Evolutionary conservation across 2,888 invertebrate genomes (phyloP).

Genomic region (Alentia gelatinosa): DNA sequence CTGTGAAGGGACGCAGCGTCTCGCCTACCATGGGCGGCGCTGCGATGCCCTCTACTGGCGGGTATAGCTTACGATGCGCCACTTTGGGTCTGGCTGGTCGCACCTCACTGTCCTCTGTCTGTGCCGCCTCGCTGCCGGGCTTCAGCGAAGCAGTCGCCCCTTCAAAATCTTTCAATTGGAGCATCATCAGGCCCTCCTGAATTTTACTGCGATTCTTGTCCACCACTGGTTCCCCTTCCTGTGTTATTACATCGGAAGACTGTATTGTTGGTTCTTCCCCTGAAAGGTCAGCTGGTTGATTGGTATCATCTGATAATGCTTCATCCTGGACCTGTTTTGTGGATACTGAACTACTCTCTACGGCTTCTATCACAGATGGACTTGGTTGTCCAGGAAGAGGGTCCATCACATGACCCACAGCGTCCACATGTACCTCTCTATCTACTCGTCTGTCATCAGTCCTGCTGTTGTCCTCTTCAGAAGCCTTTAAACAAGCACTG

Average conservation of each 20-base stretch:
- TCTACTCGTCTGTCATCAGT: neutral
- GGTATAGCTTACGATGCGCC: slow-evolving; percentile 48
- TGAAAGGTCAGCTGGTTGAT: too few relatives aligned
- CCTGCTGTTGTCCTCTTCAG: neutral
- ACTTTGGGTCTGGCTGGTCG: neutral
- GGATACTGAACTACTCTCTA: neutral
- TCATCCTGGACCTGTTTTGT: neutral
- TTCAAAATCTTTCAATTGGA: neutral
- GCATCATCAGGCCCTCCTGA: neutral
- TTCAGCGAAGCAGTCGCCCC: neutral
- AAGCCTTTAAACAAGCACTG: neutral
- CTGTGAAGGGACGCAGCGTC: slow-evolving; percentile 83
- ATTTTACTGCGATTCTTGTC: neutral
- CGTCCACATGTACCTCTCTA: neutral
- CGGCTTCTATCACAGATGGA: slow-evolving; percentile 1
- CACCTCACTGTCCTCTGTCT: neutral
- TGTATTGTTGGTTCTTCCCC: too few relatives aligned
- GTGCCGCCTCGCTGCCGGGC: neutral
- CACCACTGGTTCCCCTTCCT: neutral
- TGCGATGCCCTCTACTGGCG: slow-evolving; percentile 18
- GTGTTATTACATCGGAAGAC: neutral
- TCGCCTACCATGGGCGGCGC: slow-evolving; percentile 29
- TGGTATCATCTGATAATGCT: too few relatives aligned
- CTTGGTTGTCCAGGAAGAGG: neutral
- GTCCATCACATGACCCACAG: neutral